phyloP scores from a whole-genome alignment of 2,888 invertebrate genomes.

The Polymixis flavicincta region DNA sequence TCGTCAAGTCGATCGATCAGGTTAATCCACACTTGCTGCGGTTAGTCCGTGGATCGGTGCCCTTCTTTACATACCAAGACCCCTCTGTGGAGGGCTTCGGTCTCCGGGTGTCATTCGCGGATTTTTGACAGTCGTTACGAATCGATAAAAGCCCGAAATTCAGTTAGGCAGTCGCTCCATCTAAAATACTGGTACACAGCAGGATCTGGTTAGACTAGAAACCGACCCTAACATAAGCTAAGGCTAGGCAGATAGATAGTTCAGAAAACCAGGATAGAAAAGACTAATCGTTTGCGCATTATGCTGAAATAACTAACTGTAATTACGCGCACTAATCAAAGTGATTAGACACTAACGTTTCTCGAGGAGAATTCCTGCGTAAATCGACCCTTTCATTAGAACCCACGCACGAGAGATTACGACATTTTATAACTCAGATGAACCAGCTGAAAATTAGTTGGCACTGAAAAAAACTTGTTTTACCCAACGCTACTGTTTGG shows the following conservation, averaged over 20 bases:
- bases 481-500: constrained; percentile 75
- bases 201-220: too few relatives aligned
- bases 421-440: constrained; percentile 67
- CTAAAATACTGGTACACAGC: too few relatives aligned
- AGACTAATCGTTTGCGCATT: constrained; percentile 18
- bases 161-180: too few relatives aligned
- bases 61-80: too few relatives aligned
- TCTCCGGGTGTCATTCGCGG: too few relatives aligned
- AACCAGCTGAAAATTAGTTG: constrained; percentile 69
- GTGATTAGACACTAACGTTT: constrained; percentile 56
- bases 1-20: background rate
- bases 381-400: constrained; percentile 67
- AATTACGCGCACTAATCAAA: constrained; percentile 65
- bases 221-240: too few relatives aligned
- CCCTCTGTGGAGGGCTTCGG: too few relatives aligned
- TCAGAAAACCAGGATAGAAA: constrained; percentile 23
- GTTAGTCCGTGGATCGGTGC: too few relatives aligned
- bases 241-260: background rate
- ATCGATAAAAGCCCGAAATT: too few relatives aligned
- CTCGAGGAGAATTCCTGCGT: constrained; percentile 50
- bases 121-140: too few relatives aligned
- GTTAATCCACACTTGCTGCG: too few relatives aligned
- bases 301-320: constrained; percentile 48
- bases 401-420: constrained; percentile 64
- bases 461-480: constrained; percentile 72